Base-by-base conservation (phyloP, 1,140 invertebrate species). In the Babylonia areolata region DNA sequence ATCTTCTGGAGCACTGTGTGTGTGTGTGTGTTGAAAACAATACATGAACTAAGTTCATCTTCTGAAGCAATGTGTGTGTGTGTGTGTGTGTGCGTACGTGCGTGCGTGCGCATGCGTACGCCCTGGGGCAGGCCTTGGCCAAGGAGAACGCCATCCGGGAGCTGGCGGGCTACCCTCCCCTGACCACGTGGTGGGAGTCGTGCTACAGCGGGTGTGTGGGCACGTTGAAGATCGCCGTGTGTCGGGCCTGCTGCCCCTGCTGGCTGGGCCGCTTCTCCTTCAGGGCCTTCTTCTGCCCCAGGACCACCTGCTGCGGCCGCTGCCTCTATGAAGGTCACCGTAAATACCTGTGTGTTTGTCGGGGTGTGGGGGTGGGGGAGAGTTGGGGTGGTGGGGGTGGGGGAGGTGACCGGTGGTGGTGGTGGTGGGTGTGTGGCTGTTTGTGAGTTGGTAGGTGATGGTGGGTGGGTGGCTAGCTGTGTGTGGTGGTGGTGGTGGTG, bases 131-230 rank as follows among this genome's bases (percentile, higher is more conserved):
- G 40, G 87, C 79, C 20, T 23, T 77, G 37, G 90, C 90, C 2
- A 93, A 92, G 84, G 90, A 91, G 84, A 91, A 92, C 71, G 87
- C 88, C 15, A 81, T 92, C 0, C 86, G 92, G 15, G 87, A 85
- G 39, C 85, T 91, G 54, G 82, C 87, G 2, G 92, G 92, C 0
- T 87, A 92, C 37, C 90, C 91, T 0, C 90, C 91, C 17, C 77
- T 90, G 35, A 85, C 33, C 31, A 85, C 89, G 15, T 91, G 89
- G 89, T 91, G 87, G 71, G 87, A 91, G 42, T 79, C 90, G 23
- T 90, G 87, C 31, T 90, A 79, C 20, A 75, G 77, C 1, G 88
- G 71, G 3, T 80, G 81, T 17, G 85, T 88, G 64, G 46, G 77
- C 17, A 84, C 81, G 17, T 54, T 91, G 15, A 85, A 87, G 35